Evolutionary conservation across 2,113 vertebrate genomes (phyloP), one percentile per base, ranked within the genome.

Genomic region (Siphamia tubifer): DNA sequence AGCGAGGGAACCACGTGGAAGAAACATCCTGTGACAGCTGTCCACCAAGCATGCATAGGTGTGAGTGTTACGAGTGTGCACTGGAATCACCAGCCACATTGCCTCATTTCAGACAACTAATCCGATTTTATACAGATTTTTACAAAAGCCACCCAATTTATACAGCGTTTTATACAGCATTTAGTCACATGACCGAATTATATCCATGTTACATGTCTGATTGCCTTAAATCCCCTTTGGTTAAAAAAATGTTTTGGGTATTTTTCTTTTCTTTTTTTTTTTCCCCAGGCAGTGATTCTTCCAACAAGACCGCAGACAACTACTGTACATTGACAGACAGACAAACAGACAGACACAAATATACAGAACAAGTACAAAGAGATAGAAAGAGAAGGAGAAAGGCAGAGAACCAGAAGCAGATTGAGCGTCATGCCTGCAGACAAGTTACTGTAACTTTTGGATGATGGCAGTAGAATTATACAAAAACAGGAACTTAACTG

Each of bases 31-130:
- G 83, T 84, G 82, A 86, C 78, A 87, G 73, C 81, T 66, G 58
- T 82, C 84, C 87, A 81, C 77, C 82, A 69, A 89, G 87, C 90
- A 93, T 91, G 92, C 90, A 91, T 92, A 90, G 90, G 85, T 90
- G 87, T 82, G 86, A 78, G 76, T 78, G 82, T 85, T 78, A 72
- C 55, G 52, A 77, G 79, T 66, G 73, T 32, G 42, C 54, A 74
- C 77, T 67, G 66, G 70, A 47, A 20, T 39, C 62, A 68, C 51
- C 61, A 82, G 77, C 47, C 64, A 69, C 74, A 70, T 77, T 67
- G 75, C 60, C 82, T 72, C 42, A 9, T 53, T 67, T 56, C 61
- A 62, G 69, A 82, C 38, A 76, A 79, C 64, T 39, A 39, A 81
- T 49, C 81, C 66, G 58, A 68, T 79, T 82, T 34, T 48, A 69